Base-by-base conservation (phyloP, 2,113 vertebrate species). In the Gasterosteus aculeatus region DNA sequence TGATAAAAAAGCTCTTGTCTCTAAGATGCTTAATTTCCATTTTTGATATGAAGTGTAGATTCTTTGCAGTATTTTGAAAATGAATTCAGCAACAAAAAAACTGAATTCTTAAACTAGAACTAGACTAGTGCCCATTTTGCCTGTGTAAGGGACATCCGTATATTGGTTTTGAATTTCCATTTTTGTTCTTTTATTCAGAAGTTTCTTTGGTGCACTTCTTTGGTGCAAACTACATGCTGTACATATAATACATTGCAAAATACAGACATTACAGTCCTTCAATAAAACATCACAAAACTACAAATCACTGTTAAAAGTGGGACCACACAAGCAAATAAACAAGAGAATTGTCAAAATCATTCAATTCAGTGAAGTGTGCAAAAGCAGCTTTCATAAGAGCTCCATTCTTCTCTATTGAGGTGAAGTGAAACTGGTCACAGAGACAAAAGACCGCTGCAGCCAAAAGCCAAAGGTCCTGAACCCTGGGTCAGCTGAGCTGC, bases 341-440 rank as follows among this genome's bases (percentile, higher is more conserved):
- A 10, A 18, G 1, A 65, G 44, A 3, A n/a, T 35, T 35, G 35
- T 38, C 11, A 5, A 1, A 69, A 61, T 3, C 9, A 57, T 12
- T n/a, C 9, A 2, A 39, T 82, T 35, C 19, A 10, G n/a, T 68
- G 38, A 64, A 64, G 42, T 10, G 14, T 60, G 42, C 10, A 56
- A 70, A 59, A 61, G 2, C 29, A 69, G 22, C 46, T 71, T 75
- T 39, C n/a, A 69, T 51, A 67, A 75, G 31, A 68, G 46, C 18
- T 41, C 12, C n/a, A 62, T 69, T 78, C 29, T 76, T 78, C 46
- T 75, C n/a, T 11, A 10, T 53, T 81, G 56, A 86, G 86, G 51
- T 92, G 92, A 94, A 94, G 88, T 93, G 93, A 94, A 94, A 94
- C 93, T 87, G 79, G 78, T 90, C 80, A 71, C 88, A 88, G 59